Evolutionary conservation across 1,140 invertebrate genomes (phyloP).

Genomic region (Lepidurus arcticus): DNA sequence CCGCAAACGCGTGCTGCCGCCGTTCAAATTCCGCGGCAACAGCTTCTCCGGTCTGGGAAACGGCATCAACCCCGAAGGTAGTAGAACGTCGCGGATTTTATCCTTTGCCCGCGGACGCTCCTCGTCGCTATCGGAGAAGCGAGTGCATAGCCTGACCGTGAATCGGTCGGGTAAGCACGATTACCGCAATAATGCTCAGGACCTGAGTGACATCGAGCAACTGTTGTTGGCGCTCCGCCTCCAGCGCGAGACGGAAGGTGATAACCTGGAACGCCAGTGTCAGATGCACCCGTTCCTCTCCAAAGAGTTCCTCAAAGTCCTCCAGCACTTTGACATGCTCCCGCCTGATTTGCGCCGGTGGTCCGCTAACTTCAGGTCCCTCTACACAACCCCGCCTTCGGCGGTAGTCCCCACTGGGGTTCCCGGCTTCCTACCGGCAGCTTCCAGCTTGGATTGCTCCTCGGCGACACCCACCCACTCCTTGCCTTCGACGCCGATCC

Average conservation of each 20-base stretch:
- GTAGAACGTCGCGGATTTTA: background rate
- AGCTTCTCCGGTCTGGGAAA: background rate
- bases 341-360: background rate
- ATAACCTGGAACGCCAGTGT: conserved; percentile 26
- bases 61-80: background rate
- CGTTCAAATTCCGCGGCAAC: background rate
- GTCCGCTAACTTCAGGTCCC: background rate
- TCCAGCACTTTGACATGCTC: conserved; percentile 29
- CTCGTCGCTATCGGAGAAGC: background rate
- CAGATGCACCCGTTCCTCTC: conserved; percentile 30
- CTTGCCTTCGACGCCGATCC: background rate
- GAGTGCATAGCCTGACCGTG: background rate
- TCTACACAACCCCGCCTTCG: background rate
- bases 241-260: conserved; percentile 11
- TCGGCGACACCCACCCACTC: background rate
- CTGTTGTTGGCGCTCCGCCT: conserved; percentile 18
- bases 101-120: background rate
- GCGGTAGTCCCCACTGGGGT: background rate
- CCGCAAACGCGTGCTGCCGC: background rate
- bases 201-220: conserved; percentile 24
- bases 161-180: conserved; percentile 30
- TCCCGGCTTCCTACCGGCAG: background rate
- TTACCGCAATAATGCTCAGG: conserved; percentile 28
- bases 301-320: conserved; percentile 29
- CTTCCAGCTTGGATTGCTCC: background rate